Base-by-base conservation (phyloP, 2,888 invertebrate genomes). In the Melipona bicolor region DNA sequence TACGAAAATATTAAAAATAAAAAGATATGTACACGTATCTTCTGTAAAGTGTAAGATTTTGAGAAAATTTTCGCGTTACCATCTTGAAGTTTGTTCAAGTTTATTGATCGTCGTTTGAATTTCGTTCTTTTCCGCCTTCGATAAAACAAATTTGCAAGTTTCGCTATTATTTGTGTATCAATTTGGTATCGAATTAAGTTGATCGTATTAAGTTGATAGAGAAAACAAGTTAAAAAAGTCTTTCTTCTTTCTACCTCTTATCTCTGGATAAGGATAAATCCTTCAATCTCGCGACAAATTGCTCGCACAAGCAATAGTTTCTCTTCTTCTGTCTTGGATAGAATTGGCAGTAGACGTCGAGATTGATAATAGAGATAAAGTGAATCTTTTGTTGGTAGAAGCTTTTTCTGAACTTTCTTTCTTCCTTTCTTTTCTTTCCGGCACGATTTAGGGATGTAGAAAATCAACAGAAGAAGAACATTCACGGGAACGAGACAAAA, bases 291-390 rank as follows among this genome's bases (percentile, higher is more conserved):
- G 19, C 27, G 68, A 50, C 50, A 68, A 50, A 54, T 69, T 69
- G 54, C 4, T n/a, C 17, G 13, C 24, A 27, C 27, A 6, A 6
- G 6, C 9, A 2, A 17, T 27, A 4, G 24, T 27, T 71, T 43
- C 36, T 36, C 36, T 24, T 19, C 27, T 36, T 36, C 36, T 36
- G 9, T 36, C 36, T 36, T 13, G 6, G 13, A 27, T 21, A 5
- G 27, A 59, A 61, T 59, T 27, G 71, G 59, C 36, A 9, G 36
- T 36, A 36, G 6, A 36, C 49, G 43, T 43, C 43, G 19, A 36
- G 56, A 71, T 71, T 19, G 70, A 69, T 27, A 21, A 15, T 0
- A n/a, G 32, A 54, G 69, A 70, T 69, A 52, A 69, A 52, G 27
- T 15, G 11, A n/a, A 21, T 56, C 13, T 27, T n/a, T 56, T 5